Percentiles rank a stretch among this genome's conserved stretches.
Evolutionary conservation across 1,140 invertebrate species (phyloP).

Genomic region (Calephelis virginiensis): DNA sequence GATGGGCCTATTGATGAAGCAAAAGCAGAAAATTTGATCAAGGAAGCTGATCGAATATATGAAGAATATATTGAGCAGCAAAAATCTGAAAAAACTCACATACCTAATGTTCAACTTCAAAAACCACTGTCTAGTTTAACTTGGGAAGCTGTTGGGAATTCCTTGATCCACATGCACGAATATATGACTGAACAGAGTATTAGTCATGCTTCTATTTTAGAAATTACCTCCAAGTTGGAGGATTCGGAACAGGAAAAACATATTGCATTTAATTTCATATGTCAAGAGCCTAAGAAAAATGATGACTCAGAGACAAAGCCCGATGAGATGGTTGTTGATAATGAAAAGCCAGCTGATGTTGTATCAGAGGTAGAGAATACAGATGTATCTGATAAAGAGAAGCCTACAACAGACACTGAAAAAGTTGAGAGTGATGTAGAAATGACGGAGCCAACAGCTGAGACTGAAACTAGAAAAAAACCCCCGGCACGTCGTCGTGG

Average conservation of each 20-base stretch:
- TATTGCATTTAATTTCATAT: constrained; percentile 13
- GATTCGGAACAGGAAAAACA: constrained; percentile 44
- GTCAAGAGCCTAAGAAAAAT: constrained; percentile 30
- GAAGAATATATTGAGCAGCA: constrained; percentile 79
- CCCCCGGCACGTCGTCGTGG: constrained; percentile 81
- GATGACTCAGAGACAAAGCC: constrained; percentile 45
- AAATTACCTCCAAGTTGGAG: constrained; percentile 52
- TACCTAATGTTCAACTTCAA: constrained; percentile 80
- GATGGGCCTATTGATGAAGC: constrained; percentile 79
- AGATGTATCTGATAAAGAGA: constrained; percentile 61
- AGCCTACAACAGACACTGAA: constrained; percentile 63
- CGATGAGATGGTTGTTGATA: constrained; percentile 44
- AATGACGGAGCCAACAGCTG: constrained; percentile 36
- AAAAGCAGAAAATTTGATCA: constrained; percentile 80
- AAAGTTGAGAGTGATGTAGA: constrained; percentile 67
- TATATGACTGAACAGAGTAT: constrained; percentile 80
- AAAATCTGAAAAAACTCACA: constrained; percentile 74
- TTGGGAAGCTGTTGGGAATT: constrained; percentile 84
- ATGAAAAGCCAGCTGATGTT: constrained; percentile 50
- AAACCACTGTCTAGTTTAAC: constrained; percentile 80
- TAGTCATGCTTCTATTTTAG: constrained; percentile 67
- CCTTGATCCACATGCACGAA: constrained; percentile 83
- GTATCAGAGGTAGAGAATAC: constrained; percentile 67
- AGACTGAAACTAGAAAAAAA: constrained; percentile 53
- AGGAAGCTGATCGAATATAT: constrained; percentile 82